Base-by-base conservation (phyloP, 2,113 vertebrate species). In the Sclerurus mexicanus region DNA sequence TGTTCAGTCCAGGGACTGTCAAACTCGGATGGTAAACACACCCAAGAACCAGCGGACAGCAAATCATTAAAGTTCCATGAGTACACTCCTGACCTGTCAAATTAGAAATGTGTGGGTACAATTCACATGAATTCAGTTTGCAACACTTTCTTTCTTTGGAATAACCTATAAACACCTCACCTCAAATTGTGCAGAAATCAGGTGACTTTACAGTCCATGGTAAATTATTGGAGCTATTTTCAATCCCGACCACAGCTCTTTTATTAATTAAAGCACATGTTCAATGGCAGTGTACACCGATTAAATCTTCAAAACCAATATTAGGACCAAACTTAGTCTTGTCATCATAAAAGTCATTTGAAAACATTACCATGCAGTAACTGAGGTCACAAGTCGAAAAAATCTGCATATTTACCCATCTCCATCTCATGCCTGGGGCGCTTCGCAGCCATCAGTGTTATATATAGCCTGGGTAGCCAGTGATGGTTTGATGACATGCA, bases 281-380 rank as follows among this genome's bases (percentile, higher is more conserved):
- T 94, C 85, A 90, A 63, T 92, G 94, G 87, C 75, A 95, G 52
- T 22, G 19, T 74, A 56, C 59, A 74, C 72, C 50, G 5, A 94
- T 96, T 76, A 93, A 89, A 77, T 40, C 90, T 96, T 96, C 86
- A 81, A 93, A 96, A 74, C 85, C 71, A 74, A 47, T 94, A 89
- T 97, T 96, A 95, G 79, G 83, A 94, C 87, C 86, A 88, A 88
- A 87, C 93, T 94, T 91, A 85, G 95, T 87, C 93, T 90, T 85
- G 53, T 94, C 80, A 92, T 94, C 90, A n/a, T 96, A 97, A 97
- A 97, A 98, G 81, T 93, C 30, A 95, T 91, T 95, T 97, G 84
- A 82, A 96, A 92, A 80, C 86, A 86, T 94, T 96, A 91, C 92
- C 85, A 75, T 94, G 93, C 86, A 89, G 88, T 95, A 91, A 93